Conservation (phyloP, 2,888 invertebrate genomes). For the Julus scandinavius region DNA sequence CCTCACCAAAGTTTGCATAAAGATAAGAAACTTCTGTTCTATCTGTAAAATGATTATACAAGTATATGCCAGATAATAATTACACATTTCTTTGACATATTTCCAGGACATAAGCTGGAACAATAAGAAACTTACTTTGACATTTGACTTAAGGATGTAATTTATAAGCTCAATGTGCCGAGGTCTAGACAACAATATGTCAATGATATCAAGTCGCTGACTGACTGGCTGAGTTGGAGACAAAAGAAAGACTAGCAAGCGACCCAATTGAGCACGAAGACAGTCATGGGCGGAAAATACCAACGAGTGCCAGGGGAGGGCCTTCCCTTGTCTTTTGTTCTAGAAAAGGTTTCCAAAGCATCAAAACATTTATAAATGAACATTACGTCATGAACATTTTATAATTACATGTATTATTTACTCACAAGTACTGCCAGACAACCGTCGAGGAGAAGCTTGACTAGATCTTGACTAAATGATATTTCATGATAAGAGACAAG, state of each 20-base stretch:
- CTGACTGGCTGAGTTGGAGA: slow-evolving; percentile 68
- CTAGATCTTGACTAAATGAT: neutral
- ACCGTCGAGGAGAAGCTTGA: slow-evolving; percentile 50
- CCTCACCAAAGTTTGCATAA: neutral
- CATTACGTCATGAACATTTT: neutral
- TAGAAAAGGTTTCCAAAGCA: neutral
- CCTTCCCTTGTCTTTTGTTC: slow-evolving; percentile 46
- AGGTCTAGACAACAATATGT: slow-evolving; percentile 61
- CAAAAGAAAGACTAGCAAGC: slow-evolving; percentile 68
- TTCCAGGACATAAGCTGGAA: neutral
- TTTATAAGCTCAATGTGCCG: slow-evolving; percentile 48
- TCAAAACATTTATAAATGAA: neutral
- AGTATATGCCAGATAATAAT: neutral
- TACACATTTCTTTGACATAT: too few species aligned
- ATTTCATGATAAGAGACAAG: slow-evolving; percentile 32
- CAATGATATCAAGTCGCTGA: slow-evolving; percentile 67
- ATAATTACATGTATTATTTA: neutral
- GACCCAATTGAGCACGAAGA: slow-evolving; percentile 65
- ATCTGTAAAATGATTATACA: neutral
- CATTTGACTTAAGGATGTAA: slow-evolving; percentile 43
- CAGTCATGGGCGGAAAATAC: neutral
- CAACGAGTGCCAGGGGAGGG: slow-evolving; percentile 46
- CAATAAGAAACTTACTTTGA: neutral
- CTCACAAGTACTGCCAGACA: slow-evolving; percentile 47
- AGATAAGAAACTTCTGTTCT: neutral